Base-by-base conservation (phyloP, 2,888 invertebrate species). In the Junonia oenone region DNA sequence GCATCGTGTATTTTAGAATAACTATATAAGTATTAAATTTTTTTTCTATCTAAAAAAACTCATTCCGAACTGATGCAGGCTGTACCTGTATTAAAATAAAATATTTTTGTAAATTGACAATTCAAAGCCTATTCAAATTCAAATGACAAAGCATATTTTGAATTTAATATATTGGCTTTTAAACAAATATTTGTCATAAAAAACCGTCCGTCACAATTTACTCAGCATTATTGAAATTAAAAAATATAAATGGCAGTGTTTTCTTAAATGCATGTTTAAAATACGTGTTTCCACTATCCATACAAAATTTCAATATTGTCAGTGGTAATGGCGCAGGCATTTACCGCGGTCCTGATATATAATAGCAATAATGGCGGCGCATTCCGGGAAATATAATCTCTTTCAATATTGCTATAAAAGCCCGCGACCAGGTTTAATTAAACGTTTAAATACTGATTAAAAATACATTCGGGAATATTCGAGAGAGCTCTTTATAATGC, bases 381-480 rank as follows among this genome's bases (percentile, higher is more conserved):
- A 51, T 57, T 58, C 57, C 58, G 58, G 58, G 51, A 55, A 57
- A 55, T 58, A 63, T 61, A 66, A 65, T 63, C 63, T 59, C 62
- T 63, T 62, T 58, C 62, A 61, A 64, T 62, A 63, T 62, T 51
- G 54, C 55, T 58, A 60, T 63, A 62, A 64, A 59, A 63, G 43
- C 61, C 55, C 61, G 49, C 54, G 55, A 55, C 59, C 62, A 60
- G 62, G 63, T 65, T 63, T 61, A 65, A 63, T 65, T 62, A 60
- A 67, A 63, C 63, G 59, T 58, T 66, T 65, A 61, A 65, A 65
- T 65, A 62, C 58, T 67, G 60, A 67, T 67, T 67, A 67, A 67
- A 67, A 64, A 64, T 63, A 60, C 64, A 63, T 65, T 63, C 63
- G 31, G 57, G 48, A 55, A 52, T 59, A 52, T 59, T 53, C 56